Evolutionary conservation across 2,888 invertebrate genomes (phyloP).

Genomic region (Euplexia lucipara): DNA sequence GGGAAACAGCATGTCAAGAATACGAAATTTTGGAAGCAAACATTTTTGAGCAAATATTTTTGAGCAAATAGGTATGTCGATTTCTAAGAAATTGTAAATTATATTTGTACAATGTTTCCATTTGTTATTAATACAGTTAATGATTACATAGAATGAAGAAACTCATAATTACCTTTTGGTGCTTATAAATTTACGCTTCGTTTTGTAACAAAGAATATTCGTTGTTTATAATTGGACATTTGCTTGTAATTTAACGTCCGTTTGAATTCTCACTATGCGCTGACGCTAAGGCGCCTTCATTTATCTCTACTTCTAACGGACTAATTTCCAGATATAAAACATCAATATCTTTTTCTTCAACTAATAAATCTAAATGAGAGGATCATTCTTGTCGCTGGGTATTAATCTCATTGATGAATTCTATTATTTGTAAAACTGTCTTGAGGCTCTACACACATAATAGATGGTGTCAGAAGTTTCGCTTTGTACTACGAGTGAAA

Average conservation of each 20-base stretch:
- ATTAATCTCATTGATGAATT: constrained; percentile 56
- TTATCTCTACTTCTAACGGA: background rate
- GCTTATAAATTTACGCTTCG: no score
- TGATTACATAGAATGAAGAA: no score
- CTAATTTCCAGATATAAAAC: background rate
- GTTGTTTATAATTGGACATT: no score
- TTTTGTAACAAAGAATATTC: no score
- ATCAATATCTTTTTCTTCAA: constrained; percentile 8
- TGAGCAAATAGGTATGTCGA: constrained; percentile 15
- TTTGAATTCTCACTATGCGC: no score
- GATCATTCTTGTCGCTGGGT: constrained; percentile 20
- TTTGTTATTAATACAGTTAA: background rate
- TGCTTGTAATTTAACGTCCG: no score
- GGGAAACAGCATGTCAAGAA: constrained; percentile 1
- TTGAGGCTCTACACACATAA: no score
- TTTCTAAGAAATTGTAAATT: background rate
- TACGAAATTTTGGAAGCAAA: constrained; percentile 19
- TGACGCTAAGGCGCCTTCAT: no score
- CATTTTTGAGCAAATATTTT: constrained; percentile 12
- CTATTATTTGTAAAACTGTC: constrained; percentile 43
- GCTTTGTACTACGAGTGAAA: background rate
- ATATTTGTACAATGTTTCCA: background rate
- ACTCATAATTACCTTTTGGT: no score
- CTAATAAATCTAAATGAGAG: constrained; percentile 34
- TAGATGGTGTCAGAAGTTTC: background rate